Evolutionary conservation across 2,797 vertebrate species (phyloP), one percentile per base, ranked within the genome.

Genomic region (Podarcis siculus): DNA sequence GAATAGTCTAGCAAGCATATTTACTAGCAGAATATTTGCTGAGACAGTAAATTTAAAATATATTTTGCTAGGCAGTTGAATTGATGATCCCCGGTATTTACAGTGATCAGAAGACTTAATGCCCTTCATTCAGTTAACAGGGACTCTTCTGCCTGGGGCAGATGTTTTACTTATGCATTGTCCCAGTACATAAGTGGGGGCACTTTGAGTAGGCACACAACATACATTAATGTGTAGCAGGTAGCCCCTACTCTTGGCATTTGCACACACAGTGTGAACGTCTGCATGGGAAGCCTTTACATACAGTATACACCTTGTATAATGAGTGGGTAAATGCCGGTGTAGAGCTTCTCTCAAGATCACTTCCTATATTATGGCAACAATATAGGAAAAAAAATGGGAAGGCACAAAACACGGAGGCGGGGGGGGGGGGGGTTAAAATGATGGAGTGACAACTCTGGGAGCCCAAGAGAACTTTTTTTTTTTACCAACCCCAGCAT

Each of bases 371-470:
- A 27, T 67, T 30, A 71, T 42, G 30, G 12, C 27, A 79, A 72
- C 49, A 73, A 84, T 12, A 79, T 71, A 15, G 37, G 27, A 37
- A n/a, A 6, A 32, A 64, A n/a, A 66, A 3, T 6, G 35, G 32
- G 8, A 76, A 21, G 8, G 25, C 8, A n/a, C 25, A 8, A 76
- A n/a, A 13, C 10, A 32, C 7, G 67, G 21, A 61, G 58, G 67
- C 1, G 0, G 13, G 1, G 21, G 75, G 58, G 67, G 3, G 0
- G 13, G 1, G 49, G 0, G 45, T 49, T 49, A 3, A 67, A 39
- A 8, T 30, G 80, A 82, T 17, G 13, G 9, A 37, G 45, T 37
- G 37, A 45, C 39, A 21, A 30, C 25, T 66, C n/a, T 35, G 55
- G 61, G 37, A 15, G 37, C 64, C 27, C 35, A 69, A 69, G 58